These are phyloP conservation scores for Pterocles orientalis DNA, from an alignment of 2,113 vertebrate genomes.

Conservation along the genomic window DNA sequence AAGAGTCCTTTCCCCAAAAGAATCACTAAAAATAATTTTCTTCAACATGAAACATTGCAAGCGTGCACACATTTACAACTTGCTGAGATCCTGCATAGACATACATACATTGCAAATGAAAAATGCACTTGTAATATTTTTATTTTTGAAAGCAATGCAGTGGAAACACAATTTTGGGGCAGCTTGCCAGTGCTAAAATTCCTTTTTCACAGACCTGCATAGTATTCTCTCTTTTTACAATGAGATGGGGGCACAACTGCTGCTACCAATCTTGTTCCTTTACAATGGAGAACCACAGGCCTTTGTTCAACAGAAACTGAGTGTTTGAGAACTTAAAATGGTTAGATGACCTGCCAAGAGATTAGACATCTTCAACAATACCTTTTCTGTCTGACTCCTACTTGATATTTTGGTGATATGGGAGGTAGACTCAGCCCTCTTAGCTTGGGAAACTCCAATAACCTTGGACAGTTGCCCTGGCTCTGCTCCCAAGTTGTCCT, in stretches of 20 bases:
- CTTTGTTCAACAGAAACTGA: background rate
- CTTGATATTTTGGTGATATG: background rate
- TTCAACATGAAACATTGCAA: background rate
- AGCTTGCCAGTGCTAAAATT: background rate
- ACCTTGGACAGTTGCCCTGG: background rate
- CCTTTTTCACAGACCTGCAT: background rate
- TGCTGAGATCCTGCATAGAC: background rate
- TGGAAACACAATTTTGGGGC: background rate
- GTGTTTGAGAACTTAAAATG: background rate
- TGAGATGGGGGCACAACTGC: background rate
- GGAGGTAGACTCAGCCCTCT: background rate
- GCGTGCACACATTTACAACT: background rate
- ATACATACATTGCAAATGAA: background rate
- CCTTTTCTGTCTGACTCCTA: background rate
- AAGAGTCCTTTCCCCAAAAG: background rate
- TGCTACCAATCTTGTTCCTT: background rate
- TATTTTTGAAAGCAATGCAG: background rate
- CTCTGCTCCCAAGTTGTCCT: background rate
- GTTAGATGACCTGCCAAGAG: background rate
- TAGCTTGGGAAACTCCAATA: background rate
- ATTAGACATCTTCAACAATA: background rate
- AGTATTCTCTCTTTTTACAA: background rate
- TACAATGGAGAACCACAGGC: background rate
- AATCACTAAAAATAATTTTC: background rate
- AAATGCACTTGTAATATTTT: background rate